A percentile compares a stretch with the other conserved stretches of the same genome.
phyloP scores from a whole-genome alignment of 2,888 invertebrate genomes.

The Archaeoteleia sp. region DNA sequence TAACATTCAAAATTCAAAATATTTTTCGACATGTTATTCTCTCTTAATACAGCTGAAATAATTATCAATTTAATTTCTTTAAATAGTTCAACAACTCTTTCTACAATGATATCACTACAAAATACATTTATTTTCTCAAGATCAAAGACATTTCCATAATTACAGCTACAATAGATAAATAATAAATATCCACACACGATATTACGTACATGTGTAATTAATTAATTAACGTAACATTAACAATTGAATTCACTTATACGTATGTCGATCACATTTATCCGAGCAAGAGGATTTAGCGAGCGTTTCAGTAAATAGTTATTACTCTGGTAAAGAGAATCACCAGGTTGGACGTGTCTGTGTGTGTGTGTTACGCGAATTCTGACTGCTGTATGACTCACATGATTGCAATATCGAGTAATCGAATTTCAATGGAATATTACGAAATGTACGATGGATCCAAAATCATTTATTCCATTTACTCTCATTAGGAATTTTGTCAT shows the following conservation, averaged over 20 bases:
- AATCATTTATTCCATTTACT: too few relatives aligned
- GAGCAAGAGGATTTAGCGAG: constrained; percentile 18
- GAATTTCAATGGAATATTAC: constrained; percentile 33
- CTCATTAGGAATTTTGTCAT: too few relatives aligned
- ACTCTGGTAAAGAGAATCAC: constrained; percentile 25
- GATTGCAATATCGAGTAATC: constrained; percentile 21
- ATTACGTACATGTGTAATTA: not conserved
- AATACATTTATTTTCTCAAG: not conserved
- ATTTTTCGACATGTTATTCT: too few relatives aligned
- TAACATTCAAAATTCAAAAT: too few relatives aligned
- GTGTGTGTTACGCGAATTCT: constrained; percentile 27
- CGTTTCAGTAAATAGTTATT: constrained; percentile 28
- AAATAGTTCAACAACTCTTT: too few relatives aligned
- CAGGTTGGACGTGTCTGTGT: constrained; percentile 27
- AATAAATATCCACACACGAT: not conserved
- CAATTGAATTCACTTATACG: constrained; percentile 19
- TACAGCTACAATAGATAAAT: constrained; percentile 2
- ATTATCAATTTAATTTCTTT: too few relatives aligned
- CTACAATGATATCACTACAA: too few relatives aligned
- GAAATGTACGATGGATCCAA: constrained; percentile 27
- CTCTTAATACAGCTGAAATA: too few relatives aligned
- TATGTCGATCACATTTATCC: constrained; percentile 13
- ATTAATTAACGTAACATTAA: constrained; percentile 13
- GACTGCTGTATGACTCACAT: constrained; percentile 18
- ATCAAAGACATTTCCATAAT: not conserved